phyloP scores from a whole-genome alignment of 2,888 invertebrate species.

The Melinaea menophilus region DNA sequence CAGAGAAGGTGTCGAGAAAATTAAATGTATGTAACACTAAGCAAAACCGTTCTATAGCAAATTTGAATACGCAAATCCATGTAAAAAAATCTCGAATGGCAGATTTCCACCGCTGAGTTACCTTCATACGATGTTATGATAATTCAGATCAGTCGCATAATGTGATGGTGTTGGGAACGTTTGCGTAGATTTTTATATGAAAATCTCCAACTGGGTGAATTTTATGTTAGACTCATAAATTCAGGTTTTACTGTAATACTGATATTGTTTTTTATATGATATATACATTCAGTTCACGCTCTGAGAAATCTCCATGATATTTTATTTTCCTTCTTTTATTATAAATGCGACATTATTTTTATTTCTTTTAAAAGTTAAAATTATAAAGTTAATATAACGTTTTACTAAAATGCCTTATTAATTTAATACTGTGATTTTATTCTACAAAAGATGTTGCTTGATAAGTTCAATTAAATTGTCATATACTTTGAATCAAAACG shows the following conservation, averaged over 20 bases:
- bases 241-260: constrained; percentile 25
- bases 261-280: constrained; percentile 31
- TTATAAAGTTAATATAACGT: too few relatives aligned
- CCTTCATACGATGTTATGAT: constrained; percentile 54
- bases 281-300: constrained; percentile 20
- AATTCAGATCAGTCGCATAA: constrained; percentile 68
- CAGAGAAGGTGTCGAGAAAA: too few relatives aligned
- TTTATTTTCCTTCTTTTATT: too few relatives aligned
- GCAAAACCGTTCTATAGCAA: constrained; percentile 1
- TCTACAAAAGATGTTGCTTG: too few relatives aligned
- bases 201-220: constrained; percentile 52
- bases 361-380: too few relatives aligned
- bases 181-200: constrained; percentile 55
- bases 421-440: too few relatives aligned
- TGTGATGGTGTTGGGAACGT: constrained; percentile 59
- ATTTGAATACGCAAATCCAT: constrained; percentile 35
- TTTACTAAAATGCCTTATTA: too few relatives aligned
- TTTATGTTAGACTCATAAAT: constrained; percentile 43
- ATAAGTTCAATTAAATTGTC: too few relatives aligned
- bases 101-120: constrained; percentile 39
- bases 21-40: too few relatives aligned
- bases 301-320: neutral
- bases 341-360: too few relatives aligned
- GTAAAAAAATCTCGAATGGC: constrained; percentile 30
- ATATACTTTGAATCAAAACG: too few relatives aligned